Base-by-base conservation (phyloP, 1,140 invertebrate genomes). In the Elymnias hypermnestra region DNA sequence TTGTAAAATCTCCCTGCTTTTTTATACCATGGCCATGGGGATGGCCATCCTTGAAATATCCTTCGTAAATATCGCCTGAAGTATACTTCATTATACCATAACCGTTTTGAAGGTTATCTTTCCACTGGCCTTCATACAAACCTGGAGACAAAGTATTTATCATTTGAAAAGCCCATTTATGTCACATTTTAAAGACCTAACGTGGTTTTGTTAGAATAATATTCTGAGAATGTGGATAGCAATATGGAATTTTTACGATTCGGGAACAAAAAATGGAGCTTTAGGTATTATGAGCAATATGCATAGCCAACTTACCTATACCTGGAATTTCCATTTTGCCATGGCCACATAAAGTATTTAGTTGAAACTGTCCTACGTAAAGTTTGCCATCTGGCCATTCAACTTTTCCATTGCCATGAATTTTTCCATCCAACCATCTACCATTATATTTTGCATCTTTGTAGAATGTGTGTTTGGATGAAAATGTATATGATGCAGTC, bases 11-110 rank as follows among this genome's bases (percentile, higher is more conserved):
- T 18, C 94, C 94, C 68, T 93, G 92, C 49, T 92, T 92, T 49
- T 93, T 90, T 31, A 93, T 90, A 5, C 95, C 95, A 77, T 96
- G 94, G 0, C 95, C 95, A 75, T 95, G 92, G 8, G 93, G 91
- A 42, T 91, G 78, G 0, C 94, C 93, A 72, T 96, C 93, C 75
- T 93, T 94, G 63, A 95, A 96, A 65, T 93, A 92, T 0, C 95
- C 95, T 66, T 94, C 92, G 69, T 96, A 97, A 18, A 93, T 71
- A 63, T 95, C 94, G n/a, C 82, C 87, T 7, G 77, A 83, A 9
- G 65, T 71, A 53, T 89, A 94, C 88, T 91, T 94, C 77, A 94
- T 91, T 12, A 88, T 88, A 5, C 94, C 95, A 67, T 90, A 90
- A 12, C 95, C 95, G 79, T 94, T 93, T 76, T 95, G 92, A 52